Conservation (phyloP, 2,113 vertebrate species). For the Leiothrix lutea region DNA sequence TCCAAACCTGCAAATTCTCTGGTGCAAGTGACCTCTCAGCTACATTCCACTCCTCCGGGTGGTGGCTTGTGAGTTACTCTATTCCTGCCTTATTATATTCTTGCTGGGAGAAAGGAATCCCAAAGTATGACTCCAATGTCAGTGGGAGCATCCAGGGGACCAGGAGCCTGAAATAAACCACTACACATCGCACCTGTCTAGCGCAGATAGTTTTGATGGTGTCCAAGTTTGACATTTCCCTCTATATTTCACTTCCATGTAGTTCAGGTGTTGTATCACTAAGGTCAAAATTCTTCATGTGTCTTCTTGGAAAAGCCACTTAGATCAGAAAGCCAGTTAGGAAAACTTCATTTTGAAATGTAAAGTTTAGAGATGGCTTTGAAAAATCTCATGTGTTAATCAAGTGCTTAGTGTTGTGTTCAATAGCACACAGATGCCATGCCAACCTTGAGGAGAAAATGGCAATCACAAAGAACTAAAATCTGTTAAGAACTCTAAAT, state of each 20-base stretch:
- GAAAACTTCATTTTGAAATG: not conserved
- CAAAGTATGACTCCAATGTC: not conserved
- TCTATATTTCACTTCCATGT: not conserved
- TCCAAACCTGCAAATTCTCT: not conserved
- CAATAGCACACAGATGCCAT: not conserved
- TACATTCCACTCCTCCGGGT: not conserved
- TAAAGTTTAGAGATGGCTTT: not conserved
- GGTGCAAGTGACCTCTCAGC: not conserved
- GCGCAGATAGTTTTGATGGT: fast-evolving
- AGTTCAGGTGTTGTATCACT: not conserved
- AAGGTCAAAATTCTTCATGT: not conserved
- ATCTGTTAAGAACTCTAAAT: not conserved
- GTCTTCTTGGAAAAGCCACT: not conserved
- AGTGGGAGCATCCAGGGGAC: not conserved
- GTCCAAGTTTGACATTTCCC: not conserved
- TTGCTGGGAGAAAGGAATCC: not conserved
- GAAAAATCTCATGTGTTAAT: not conserved
- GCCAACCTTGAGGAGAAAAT: not conserved
- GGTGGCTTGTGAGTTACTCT: fast-evolving
- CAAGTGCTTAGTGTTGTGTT: not conserved
- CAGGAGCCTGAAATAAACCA: not conserved
- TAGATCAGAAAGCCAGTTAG: not conserved
- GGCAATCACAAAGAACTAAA: fast-evolving
- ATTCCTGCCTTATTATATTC: not conserved
- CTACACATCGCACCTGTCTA: fast-evolving